Evolutionary conservation across 1,140 invertebrate genomes (phyloP), one percentile per base, ranked within the genome.

Genomic region (Mya arenaria): DNA sequence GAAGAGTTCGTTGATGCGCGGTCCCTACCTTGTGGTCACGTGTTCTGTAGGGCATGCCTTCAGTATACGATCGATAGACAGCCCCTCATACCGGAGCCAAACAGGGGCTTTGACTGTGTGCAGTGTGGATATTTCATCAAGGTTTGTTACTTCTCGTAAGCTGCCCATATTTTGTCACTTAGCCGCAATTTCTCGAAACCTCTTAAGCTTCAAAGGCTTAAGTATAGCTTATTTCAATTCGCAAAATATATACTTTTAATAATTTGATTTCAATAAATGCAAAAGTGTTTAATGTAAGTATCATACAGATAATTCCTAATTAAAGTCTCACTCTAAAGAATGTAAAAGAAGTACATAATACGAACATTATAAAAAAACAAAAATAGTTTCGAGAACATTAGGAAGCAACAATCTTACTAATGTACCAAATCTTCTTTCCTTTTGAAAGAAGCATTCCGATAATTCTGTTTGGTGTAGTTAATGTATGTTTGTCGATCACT

Each of bases 111-210:
- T 44, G 60, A 48, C 19, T 75, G 73, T 32, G 37, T 65, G 1
- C 13, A 63, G 1, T 75, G 73, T 65, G 73, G 73, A 48, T 75
- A 75, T 55, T 75, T 75, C 25, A 75, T 60, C 10, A 75, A 75
- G 39, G 73, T 75, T 32, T 3, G 32, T 36, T 34, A 37, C 17
- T 13, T 37, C 1, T 36, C n/a, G 13, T 52, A 52, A 52, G 19
- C 17, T 17, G 25, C 8, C 17, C 48, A 52, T 52, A 23, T 1
- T n/a, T 52, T n/a, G 4, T 52, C 48, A 1, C 41, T 48, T 48
- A 19, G 41, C 41, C 19, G 41, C 10, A 48, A 48, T 13, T 13
- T 19, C 41, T 48, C 41, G 19, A 19, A n/a, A n/a, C n/a, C n/a
- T n/a, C 19, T 48, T 48, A 48, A 48, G 10, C 10, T 19, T 48